Evolutionary conservation across 1,140 invertebrate species (phyloP).

Genomic region (Eupristina koningsbergeri): DNA sequence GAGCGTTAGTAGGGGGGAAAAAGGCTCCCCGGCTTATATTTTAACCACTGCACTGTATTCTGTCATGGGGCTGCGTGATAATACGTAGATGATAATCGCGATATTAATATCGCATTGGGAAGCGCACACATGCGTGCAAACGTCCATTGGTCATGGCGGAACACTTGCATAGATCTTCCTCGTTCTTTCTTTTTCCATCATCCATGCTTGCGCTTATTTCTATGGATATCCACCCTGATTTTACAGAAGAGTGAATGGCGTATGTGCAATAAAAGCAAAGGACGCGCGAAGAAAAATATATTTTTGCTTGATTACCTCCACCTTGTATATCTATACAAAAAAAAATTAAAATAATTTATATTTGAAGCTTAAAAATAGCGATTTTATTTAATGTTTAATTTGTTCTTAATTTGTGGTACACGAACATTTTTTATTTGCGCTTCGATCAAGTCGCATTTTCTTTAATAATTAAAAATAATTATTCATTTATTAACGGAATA

Average conservation of each 20-base stretch:
- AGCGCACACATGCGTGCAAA: conserved; percentile 73
- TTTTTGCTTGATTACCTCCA: too few relatives aligned
- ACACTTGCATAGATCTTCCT: conserved; percentile 33
- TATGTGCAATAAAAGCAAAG: background rate
- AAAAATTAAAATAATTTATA: too few relatives aligned
- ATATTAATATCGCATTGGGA: conserved; percentile 75
- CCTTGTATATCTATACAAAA: too few relatives aligned
- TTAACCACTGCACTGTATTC: background rate
- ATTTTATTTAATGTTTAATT: too few relatives aligned
- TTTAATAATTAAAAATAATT: too few relatives aligned
- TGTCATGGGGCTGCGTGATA: conserved; percentile 61
- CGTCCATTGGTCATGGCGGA: conserved; percentile 69
- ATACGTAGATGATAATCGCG: conserved; percentile 74
- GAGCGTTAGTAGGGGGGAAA: background rate
- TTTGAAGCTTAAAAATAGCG: too few relatives aligned
- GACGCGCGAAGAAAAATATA: background rate
- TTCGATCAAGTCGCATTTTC: too few relatives aligned
- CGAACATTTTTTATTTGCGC: too few relatives aligned
- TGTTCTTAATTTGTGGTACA: too few relatives aligned
- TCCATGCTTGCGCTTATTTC: background rate
- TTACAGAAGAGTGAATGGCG: conserved; percentile 22
- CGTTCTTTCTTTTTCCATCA: background rate
- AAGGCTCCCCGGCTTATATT: background rate
- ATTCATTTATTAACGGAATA: too few relatives aligned
- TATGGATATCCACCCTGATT: conserved; percentile 11